Evolutionary conservation across 1,140 invertebrate species (phyloP).

Genomic region (Penaeus chinensis): DNA sequence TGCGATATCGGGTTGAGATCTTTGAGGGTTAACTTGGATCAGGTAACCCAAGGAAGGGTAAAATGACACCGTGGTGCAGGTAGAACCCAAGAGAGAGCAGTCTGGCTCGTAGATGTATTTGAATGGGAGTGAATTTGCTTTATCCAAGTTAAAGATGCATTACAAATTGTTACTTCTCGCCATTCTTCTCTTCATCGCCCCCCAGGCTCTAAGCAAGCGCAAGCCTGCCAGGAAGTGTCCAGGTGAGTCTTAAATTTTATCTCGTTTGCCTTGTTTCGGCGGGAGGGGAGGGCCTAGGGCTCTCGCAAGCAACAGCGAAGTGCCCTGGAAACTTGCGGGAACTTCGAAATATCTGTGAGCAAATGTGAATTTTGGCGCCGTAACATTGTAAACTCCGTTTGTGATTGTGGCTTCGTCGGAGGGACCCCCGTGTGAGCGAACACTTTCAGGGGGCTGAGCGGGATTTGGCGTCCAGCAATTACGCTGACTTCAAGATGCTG

Average conservation of each 20-base stretch:
- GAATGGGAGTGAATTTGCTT: conserved; percentile 28
- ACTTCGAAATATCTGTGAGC: too few relatives aligned
- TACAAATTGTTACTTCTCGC: conserved; percentile 51
- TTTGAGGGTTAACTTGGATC: neutral
- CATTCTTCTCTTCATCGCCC: conserved; percentile 51
- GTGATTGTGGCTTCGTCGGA: too few relatives aligned
- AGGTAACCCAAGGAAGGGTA: neutral
- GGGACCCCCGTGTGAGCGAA: too few relatives aligned
- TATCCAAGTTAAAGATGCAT: conserved; percentile 47
- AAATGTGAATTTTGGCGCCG: too few relatives aligned
- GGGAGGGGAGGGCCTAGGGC: too few relatives aligned
- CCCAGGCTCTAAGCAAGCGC: conserved; percentile 54
- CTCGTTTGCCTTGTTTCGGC: too few relatives aligned
- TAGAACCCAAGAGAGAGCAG: conserved; percentile 5
- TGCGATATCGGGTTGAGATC: neutral
- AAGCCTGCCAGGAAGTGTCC: conserved; percentile 47
- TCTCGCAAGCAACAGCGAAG: too few relatives aligned
- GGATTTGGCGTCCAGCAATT: too few relatives aligned
- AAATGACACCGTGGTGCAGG: conserved; percentile 28
- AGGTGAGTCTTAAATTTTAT: conserved; percentile 9
- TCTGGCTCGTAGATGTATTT: conserved; percentile 43
- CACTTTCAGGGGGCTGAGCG: too few relatives aligned
- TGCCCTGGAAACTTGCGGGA: too few relatives aligned
- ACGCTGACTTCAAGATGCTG: too few relatives aligned
- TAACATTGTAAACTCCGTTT: too few relatives aligned